Conservation (phyloP, 1,140 invertebrate species). For the Trachymyrmex cornetzi region DNA sequence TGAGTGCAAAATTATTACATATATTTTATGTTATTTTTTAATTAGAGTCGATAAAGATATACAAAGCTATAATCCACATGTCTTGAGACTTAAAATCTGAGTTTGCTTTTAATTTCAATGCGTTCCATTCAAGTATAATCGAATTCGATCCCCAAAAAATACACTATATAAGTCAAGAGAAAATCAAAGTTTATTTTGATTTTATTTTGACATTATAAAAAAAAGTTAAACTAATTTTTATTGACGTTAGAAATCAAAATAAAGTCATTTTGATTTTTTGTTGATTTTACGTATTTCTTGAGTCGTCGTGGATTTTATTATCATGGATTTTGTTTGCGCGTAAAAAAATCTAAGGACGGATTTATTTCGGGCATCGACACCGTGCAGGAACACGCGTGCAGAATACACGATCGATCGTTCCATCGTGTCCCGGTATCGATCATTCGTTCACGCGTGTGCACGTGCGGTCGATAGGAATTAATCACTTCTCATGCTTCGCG, state of each 20-base stretch:
- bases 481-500: constrained; percentile 59
- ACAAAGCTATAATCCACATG: no score
- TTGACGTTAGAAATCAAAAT: no score
- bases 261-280: no score
- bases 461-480: constrained; percentile 65
- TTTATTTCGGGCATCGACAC: constrained; percentile 34
- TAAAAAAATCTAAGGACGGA: background rate
- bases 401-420: constrained; percentile 46
- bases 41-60: no score
- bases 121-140: background rate
- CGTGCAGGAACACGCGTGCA: background rate
- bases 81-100: background rate
- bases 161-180: no score
- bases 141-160: background rate
- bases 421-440: constrained; percentile 19
- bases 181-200: no score
- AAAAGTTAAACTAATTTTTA: no score
- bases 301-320: background rate
- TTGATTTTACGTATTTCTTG: no score
- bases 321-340: background rate
- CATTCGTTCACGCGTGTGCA: constrained; percentile 4
- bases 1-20: no score
- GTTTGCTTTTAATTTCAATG: background rate
- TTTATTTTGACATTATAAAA: no score
- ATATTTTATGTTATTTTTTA: no score